Base-by-base conservation (phyloP, 2,888 invertebrate species). In the Phortica magna region DNA sequence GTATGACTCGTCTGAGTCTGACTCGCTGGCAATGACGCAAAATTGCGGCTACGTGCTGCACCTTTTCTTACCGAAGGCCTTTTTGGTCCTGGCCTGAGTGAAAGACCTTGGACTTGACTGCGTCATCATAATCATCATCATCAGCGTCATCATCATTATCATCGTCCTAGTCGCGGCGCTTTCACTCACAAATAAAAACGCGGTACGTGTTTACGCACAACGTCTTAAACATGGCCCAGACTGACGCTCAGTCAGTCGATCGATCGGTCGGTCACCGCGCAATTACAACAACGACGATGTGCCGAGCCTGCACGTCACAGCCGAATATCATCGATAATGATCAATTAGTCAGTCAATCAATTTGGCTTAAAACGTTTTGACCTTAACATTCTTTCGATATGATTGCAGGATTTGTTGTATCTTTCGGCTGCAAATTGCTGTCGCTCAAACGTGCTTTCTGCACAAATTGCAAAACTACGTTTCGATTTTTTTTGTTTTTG, bases 31-130 rank as follows among this genome's bases (percentile, higher is more conserved):
- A 71, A 71, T 71, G 53, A 71, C 31, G 80, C 79, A 79, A 90
- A 90, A 90, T 90, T 89, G 88, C 83, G 81, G 75, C 82, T 86
- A 90, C 90, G 90, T 90, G 90, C 84, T 85, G 82, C 88, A 71
- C 70, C 70, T 71, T 71, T 17, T 55, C 53, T 31, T 61, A 19
- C n/a, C 41, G 5, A 39, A 67, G 10, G 41, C 19, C 6, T 10
- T n/a, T n/a, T n/a, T n/a, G n/a, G 61, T 19, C 61, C 55, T 55
- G 7, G 48, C 48, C 5, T 2, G 10, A 12, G 48, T 48, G 48
- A 48, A 48, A 48, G 48, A 48, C 48, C 48, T 48, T 48, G 14
- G 48, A 48, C 48, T 48, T 12, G 48, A 7, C 48, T 2, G 48
- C 10, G 14, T 48, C 48, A 14, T 48, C 48, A 9, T 6, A 48